These are phyloP conservation scores for Platycercus adscitus DNA, from an alignment of 2,113 vertebrate genomes.

Conservation along the genomic window DNA sequence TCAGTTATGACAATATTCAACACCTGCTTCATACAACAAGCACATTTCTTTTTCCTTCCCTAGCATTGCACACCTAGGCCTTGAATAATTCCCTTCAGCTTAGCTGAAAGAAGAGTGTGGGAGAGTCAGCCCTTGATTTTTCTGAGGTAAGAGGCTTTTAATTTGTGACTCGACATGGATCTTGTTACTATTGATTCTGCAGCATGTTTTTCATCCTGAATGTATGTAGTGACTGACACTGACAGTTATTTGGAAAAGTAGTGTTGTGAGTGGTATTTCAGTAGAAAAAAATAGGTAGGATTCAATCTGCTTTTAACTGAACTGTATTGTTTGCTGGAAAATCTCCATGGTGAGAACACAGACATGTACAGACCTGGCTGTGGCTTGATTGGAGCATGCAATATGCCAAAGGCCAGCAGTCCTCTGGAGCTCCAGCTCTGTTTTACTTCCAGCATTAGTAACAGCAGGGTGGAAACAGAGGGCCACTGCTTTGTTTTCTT, in stretches of 20 bases:
- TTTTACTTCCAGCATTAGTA: background rate
- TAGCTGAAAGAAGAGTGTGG: background rate
- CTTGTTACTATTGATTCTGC: background rate
- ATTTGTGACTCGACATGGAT: background rate
- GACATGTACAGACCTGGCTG: background rate
- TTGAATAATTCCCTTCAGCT: background rate
- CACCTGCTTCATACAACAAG: background rate
- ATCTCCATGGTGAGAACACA: background rate
- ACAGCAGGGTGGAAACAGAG: background rate
- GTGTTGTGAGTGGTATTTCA: background rate
- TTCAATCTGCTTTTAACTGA: background rate
- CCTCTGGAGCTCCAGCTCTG: background rate
- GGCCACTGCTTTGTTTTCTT: background rate
- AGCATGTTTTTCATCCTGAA: background rate
- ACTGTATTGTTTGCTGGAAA: background rate
- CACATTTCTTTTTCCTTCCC: background rate
- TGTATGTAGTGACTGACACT: background rate
- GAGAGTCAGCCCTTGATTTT: background rate
- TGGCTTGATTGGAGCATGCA: background rate
- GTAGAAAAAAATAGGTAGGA: background rate
- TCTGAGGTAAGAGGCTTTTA: slow-evolving; percentile 10
- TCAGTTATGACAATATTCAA: background rate
- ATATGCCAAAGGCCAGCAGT: background rate
- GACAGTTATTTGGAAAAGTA: background rate
- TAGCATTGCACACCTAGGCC: background rate